Percentiles rank a stretch among this genome's conserved stretches.
phyloP scores from a whole-genome alignment of 2,113 vertebrate species.

The Protomyctophum bolini region DNA sequence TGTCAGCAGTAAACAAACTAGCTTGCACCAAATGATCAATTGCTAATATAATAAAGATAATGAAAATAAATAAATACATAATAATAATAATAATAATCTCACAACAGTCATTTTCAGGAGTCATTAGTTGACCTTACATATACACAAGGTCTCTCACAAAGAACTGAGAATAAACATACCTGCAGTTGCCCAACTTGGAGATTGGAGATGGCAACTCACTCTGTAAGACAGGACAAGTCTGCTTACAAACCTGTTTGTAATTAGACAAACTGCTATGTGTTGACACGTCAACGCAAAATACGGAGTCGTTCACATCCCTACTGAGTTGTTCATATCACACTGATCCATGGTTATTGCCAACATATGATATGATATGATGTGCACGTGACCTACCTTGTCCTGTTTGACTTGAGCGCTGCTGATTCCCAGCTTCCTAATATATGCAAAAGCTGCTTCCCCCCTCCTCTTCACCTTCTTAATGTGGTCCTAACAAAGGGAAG shows the following conservation, averaged over 20 bases:
- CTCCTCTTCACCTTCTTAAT: slow-evolving; percentile 53
- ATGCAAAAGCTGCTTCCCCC: slow-evolving; percentile 57
- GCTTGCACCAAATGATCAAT: no score
- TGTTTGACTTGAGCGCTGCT: not conserved
- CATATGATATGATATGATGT: not conserved
- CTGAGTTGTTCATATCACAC: no score
- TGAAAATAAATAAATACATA: no score
- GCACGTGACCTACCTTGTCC: slow-evolving; percentile 50
- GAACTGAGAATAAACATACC: slow-evolving; percentile 20
- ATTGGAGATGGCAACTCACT: not conserved
- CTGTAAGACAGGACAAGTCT: slow-evolving; percentile 37
- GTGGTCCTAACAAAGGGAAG: slow-evolving; percentile 43
- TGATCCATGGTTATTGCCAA: not conserved
- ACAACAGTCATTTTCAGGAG: no score
- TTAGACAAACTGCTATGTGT: no score
- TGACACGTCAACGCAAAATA: no score
- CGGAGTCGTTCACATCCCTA: no score
- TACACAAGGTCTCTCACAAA: not conserved
- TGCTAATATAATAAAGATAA: no score
- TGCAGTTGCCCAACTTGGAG: not conserved
- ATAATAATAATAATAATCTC: no score
- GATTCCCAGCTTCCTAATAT: slow-evolving; percentile 22
- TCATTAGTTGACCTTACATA: no score
- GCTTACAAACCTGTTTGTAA: no score
- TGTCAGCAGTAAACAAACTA: no score